Base-by-base conservation (phyloP, 2,797 vertebrate species). In the Chloroceryle inda region DNA sequence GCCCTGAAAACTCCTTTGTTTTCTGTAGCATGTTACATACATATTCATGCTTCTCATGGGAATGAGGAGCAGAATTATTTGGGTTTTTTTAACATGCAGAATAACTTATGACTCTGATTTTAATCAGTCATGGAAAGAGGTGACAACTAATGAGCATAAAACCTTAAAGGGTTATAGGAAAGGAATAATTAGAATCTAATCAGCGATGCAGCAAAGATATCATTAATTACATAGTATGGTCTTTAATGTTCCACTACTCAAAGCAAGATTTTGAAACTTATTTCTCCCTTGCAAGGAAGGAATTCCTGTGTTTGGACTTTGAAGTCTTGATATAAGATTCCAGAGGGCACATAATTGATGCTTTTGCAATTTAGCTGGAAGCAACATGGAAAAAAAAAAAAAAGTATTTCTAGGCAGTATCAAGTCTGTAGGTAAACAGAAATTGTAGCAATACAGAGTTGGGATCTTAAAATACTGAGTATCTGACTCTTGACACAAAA, bases 1-100 rank as follows among this genome's bases (percentile, higher is more conserved):
- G 95, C 78, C 96, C 96, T 97, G 92, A 97, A 94, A 45, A 92
- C 95, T 97, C 94, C 93, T 96, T 96, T 90, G 86, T 82, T 95
- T 97, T 76, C 92, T 91, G 26, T 93, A 96, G 94, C 89, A 96
- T 93, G 94, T 89, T 96, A 52, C 12, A 26, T 27, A 66, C 8
- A 81, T 14, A 92, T 85, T 97, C 85, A 64, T 78, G 76, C 78
- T 83, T 78, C 93, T 94, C 73, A 95, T 6, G 38, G 90, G 55
- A 94, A 92, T 2, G 35, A 92, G 76, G 38, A 97, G 80, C 67
- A 92, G 78, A 94, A 97, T 53, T 52, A 2, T 1, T 8, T 4
- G 7, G 19, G 59, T 72, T 79, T 88, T 87, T 93, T 58, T 53
- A 96, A 97, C 88, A 96, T 95, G 91, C 94, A 96, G 72, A 89